Percentiles rank a stretch among this genome's conserved stretches.
phyloP scores from a whole-genome alignment of 2,888 invertebrate genomes.

The Bombylius major region DNA sequence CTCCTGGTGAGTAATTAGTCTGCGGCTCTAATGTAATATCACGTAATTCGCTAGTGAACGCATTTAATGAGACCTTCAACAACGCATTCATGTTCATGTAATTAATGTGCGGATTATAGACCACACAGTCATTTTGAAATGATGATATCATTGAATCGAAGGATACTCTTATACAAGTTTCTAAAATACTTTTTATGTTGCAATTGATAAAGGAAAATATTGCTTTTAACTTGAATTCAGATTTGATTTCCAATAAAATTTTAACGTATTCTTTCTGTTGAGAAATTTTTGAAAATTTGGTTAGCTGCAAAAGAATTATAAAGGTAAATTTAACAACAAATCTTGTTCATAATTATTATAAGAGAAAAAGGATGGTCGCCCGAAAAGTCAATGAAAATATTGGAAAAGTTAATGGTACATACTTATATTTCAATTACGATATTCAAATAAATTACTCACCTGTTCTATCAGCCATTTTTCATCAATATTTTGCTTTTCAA shows the following conservation, averaged over 20 bases:
- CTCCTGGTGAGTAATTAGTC: background rate
- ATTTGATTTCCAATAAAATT: constrained; percentile 32
- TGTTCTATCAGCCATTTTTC: constrained; percentile 35
- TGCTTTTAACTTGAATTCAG: constrained; percentile 35
- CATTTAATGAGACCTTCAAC: constrained; percentile 28
- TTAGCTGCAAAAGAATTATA: constrained; percentile 21
- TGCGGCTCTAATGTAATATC: background rate
- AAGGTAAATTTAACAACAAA: no score
- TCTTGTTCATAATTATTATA: no score
- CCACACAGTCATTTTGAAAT: constrained; percentile 34
- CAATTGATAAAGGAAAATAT: constrained; percentile 41
- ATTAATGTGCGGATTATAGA: constrained; percentile 35
- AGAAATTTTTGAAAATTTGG: constrained; percentile 27
- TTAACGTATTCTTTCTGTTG: constrained; percentile 27
- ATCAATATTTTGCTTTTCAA: constrained; percentile 29
- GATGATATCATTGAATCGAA: constrained; percentile 39
- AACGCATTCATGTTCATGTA: constrained; percentile 35
- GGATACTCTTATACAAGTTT: constrained; percentile 40
- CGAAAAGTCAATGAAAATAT: no score
- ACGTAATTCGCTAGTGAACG: constrained; percentile 25
- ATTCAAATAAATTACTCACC: constrained; percentile 20
- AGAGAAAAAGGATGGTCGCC: no score
- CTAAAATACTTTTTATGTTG: constrained; percentile 39
- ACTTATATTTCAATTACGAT: background rate
- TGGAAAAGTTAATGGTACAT: no score